phyloP scores from a whole-genome alignment of 2,888 invertebrate genomes.

The Rhaphigaster nebulosa region DNA sequence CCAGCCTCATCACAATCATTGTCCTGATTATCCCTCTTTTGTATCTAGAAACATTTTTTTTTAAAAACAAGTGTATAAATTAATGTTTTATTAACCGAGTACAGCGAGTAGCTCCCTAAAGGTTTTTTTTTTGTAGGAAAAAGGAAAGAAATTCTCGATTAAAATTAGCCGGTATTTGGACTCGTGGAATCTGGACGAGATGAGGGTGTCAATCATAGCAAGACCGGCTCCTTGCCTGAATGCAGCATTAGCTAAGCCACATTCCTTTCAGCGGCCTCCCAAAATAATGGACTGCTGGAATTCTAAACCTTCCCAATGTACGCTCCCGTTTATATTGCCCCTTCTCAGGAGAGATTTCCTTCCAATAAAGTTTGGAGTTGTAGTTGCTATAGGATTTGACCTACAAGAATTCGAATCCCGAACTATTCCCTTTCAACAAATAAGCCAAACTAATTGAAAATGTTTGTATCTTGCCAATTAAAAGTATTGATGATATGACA shows the following conservation, averaged over 20 bases:
- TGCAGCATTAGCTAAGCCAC: conserved; percentile 22
- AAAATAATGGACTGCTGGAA: conserved; percentile 46
- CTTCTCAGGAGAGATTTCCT: conserved; percentile 3
- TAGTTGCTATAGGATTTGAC: not conserved
- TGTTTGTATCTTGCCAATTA: no score
- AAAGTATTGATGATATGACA: no score
- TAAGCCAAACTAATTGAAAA: not conserved
- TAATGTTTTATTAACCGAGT: not conserved
- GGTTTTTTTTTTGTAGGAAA: not conserved
- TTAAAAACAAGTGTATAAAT: no score
- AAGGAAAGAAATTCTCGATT: not conserved
- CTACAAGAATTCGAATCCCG: not conserved
- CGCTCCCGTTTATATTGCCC: conserved; percentile 22
- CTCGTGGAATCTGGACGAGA: not conserved
- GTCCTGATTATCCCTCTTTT: no score
- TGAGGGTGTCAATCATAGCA: conserved; percentile 20
- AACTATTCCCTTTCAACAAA: not conserved
- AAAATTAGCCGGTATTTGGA: not conserved
- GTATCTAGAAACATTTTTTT: no score
- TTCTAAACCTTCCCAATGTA: conserved; percentile 10
- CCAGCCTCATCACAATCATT: no score
- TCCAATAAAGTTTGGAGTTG: not conserved
- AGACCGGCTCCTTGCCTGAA: not conserved
- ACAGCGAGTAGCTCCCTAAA: not conserved
- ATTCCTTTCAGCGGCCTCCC: conserved; percentile 22